Evolutionary conservation across 2,797 vertebrate genomes (phyloP).

Genomic region (Sardinella longiceps): DNA sequence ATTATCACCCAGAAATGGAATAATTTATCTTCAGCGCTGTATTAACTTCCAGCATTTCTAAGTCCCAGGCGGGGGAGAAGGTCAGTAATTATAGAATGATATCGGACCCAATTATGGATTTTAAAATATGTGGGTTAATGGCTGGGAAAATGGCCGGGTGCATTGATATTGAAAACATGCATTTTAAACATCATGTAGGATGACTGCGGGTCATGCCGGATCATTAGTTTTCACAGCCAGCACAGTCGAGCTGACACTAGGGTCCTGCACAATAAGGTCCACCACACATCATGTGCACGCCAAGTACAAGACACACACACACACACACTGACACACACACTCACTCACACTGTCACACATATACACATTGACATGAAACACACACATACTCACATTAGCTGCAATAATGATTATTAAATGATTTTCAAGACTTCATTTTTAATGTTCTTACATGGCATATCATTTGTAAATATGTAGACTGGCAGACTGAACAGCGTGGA

Average conservation of each 20-base stretch:
- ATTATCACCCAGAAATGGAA: constrained; percentile 80
- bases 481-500: background rate
- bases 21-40: constrained; percentile 74
- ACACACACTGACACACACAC: background rate
- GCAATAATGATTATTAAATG: background rate
- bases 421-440: background rate
- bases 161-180: constrained; percentile 69
- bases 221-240: constrained; percentile 63
- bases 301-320: background rate
- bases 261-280: constrained; percentile 27
- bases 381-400: background rate
- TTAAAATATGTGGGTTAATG: constrained; percentile 68
- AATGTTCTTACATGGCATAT: background rate
- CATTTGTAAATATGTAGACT: background rate
- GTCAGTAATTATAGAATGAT: constrained; percentile 75
- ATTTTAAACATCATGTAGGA: constrained; percentile 73
- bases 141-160: constrained; percentile 69
- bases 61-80: constrained; percentile 67
- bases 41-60: constrained; percentile 68
- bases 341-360: background rate
- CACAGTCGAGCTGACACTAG: constrained; percentile 51
- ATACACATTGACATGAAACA: background rate
- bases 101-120: constrained; percentile 74
- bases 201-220: constrained; percentile 67
- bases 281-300: background rate